These are phyloP conservation scores for Chirona hameri DNA, from an alignment of 2,888 invertebrate genomes.

Conservation along the genomic window DNA sequence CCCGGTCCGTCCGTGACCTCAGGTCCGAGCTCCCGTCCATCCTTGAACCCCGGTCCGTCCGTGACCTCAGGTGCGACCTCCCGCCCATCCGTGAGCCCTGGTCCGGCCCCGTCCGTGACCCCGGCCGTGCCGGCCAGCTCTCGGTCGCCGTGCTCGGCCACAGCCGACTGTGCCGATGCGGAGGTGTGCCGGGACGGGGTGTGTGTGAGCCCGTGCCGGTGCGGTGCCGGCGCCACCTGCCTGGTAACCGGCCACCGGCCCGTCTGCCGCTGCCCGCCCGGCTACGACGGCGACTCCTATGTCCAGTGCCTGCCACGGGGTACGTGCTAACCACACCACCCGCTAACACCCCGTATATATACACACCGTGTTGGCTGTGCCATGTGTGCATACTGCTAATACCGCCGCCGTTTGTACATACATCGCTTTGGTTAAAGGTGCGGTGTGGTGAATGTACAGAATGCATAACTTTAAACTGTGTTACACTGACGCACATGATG, in stretches of 20 bases:
- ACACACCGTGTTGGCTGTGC: neutral
- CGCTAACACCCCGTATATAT: neutral
- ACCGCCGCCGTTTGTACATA: neutral
- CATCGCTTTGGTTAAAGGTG: neutral
- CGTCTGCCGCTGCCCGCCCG: slow-evolving; percentile 77
- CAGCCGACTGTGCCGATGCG: slow-evolving; percentile 44
- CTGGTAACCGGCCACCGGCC: slow-evolving; percentile 77
- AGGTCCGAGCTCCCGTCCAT: neutral
- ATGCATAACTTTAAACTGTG: neutral
- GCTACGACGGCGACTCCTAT: slow-evolving; percentile 82
- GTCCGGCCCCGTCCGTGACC: neutral
- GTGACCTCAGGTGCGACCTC: neutral
- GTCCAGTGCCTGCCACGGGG: slow-evolving; percentile 63
- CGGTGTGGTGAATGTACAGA: neutral
- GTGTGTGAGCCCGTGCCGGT: slow-evolving; percentile 76
- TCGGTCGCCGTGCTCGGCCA: slow-evolving; percentile 70
- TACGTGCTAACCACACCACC: slow-evolving; percentile 57
- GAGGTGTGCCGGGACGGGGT: slow-evolving; percentile 55
- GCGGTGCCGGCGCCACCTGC: slow-evolving; percentile 77
- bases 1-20: neutral
- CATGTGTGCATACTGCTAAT: neutral
- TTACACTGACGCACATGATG: neutral
- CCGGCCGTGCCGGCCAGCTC: slow-evolving; percentile 34
- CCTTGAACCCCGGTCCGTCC: too few species aligned
- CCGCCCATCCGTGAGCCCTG: too few species aligned